Base-by-base conservation (phyloP, 2,797 vertebrate genomes). In the Brachyalestes nurse region DNA sequence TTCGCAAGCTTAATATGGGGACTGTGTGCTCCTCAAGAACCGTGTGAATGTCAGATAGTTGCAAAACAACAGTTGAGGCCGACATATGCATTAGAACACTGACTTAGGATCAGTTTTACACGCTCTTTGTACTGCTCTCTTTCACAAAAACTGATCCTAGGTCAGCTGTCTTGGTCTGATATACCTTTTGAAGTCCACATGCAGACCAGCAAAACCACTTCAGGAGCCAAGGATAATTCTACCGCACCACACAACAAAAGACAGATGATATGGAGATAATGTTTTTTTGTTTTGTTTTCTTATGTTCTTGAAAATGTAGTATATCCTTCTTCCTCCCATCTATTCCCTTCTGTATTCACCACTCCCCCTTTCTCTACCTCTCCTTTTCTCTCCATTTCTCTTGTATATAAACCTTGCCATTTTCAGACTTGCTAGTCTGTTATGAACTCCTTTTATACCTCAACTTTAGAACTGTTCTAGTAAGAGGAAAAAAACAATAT, bases 381-480 rank as follows among this genome's bases (percentile, higher is more conserved):
- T 93, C 93, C 94, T 93, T 91, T 91, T 93, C 92, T 93, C 92
- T 94, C 90, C 92, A 93, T 94, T 90, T 93, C 89, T 93, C 92
- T 93, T 95, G 94, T 95, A 94, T 94, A 95, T 95, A 95, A 92
- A 92, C 92, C 92, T 92, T 91, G 90, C 92, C 93, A 92, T 94
- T 95, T 94, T 93, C 93, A 95, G 94, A 94, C 93, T 87, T 87
- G 91, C 89, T 88, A 92, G 93, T 95, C 95, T 94, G 93, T 93
- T 79, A 93, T 89, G 90, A 94, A 93, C 92, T 95, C 94, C 94
- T 95, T 95, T 95, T 95, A 95, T 95, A 95, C 95, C 95, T 95
- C 95, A 95, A 95, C 94, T 95, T 95, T 95, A 95, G 95, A 95
- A 93, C 93, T 93, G 95, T 95, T 95, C 94, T 95, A 95, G 95